Conservation (phyloP, 2,888 invertebrate species). For the Hartigia nigra region DNA sequence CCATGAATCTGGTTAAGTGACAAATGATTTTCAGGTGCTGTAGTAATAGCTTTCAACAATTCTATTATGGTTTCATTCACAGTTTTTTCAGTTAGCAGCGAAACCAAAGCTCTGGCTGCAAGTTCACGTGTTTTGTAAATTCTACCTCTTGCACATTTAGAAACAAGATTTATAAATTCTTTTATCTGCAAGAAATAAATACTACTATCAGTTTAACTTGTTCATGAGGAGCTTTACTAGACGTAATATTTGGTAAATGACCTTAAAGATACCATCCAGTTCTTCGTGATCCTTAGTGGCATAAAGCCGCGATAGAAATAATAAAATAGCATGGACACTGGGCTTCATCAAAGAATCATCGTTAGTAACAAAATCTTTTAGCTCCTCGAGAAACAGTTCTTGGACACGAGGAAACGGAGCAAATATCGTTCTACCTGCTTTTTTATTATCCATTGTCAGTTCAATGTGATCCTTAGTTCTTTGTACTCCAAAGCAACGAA, state of each 20-base stretch:
- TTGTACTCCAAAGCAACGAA: conserved; percentile 88
- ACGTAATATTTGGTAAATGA: conserved; percentile 11
- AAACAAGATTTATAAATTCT: conserved; percentile 75
- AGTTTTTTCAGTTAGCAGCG: conserved; percentile 68
- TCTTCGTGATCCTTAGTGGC: conserved; percentile 77
- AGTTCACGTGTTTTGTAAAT: conserved; percentile 78
- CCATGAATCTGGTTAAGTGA: conserved; percentile 75
- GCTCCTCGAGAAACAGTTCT: conserved; percentile 69
- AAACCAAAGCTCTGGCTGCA: conserved; percentile 77
- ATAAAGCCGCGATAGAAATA: conserved; percentile 82
- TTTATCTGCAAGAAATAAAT: conserved; percentile 68
- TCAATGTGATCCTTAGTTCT: conserved; percentile 72
- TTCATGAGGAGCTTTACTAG: conserved; percentile 1
- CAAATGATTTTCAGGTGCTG: conserved; percentile 17
- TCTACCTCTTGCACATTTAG: conserved; percentile 73
- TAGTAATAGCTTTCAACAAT: conserved; percentile 56
- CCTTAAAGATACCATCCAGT: conserved; percentile 70
- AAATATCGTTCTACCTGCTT: conserved; percentile 86
- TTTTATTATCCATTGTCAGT: conserved; percentile 73
- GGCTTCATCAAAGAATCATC: conserved; percentile 69
- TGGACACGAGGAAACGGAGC: conserved; percentile 75
- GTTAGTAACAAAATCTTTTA: conserved; percentile 54
- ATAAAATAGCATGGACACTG: conserved; percentile 79
- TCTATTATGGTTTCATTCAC: conserved; percentile 49
- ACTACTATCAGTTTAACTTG: conserved; percentile 7